Evolutionary conservation across 2,797 vertebrate genomes (phyloP), one percentile per base, ranked within the genome.

Genomic region (Loriculus beryllinus): DNA sequence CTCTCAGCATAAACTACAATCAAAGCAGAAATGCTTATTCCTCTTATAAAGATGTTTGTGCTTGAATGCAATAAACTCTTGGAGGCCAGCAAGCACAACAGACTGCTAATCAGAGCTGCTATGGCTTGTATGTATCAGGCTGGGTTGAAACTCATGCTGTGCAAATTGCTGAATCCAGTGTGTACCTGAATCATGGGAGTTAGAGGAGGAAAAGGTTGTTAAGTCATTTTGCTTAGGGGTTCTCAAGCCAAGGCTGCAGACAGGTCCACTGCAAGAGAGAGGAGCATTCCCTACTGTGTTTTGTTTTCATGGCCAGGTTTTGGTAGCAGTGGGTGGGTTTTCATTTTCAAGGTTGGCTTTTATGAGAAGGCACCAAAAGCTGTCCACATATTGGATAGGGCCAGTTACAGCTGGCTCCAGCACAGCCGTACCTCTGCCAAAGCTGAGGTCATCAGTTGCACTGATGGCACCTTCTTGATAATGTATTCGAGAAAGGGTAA

Each of bases 161-260:
- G 81, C 63, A 95, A 96, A 96, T 86, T 92, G 75, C 85, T 96
- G 92, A 96, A 95, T 69, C 70, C 67, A 33, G 25, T 3, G 7
- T 67, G 48, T 91, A 92, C 69, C 77, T 21, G 43, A 60, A 40
- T 37, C 52, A 56, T 2, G 3, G 18, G 8, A 86, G 71, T 6
- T 37, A 45, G 14, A 70, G 9, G 13, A 74, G 33, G 25, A 15
- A 74, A 83, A 90, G 35, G 45, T 47, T 95, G 43, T 37, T 86
- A 78, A 82, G 39, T 62, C 84, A 68, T 10, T 40, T 93, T 84
- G 83, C 21, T 88, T 56, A 21, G 25, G n/a, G 25, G 11, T 4
- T 11, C 9, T 70, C 39, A 48, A 42, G 13, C 16, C 29, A 62
- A 57, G 35, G 16, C 43, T 43, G 17, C 23, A 54, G 37, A 45